Evolutionary conservation across 2,113 vertebrate species (phyloP), one percentile per base, ranked within the genome.

Genomic region (Oreotrochilus melanogaster): DNA sequence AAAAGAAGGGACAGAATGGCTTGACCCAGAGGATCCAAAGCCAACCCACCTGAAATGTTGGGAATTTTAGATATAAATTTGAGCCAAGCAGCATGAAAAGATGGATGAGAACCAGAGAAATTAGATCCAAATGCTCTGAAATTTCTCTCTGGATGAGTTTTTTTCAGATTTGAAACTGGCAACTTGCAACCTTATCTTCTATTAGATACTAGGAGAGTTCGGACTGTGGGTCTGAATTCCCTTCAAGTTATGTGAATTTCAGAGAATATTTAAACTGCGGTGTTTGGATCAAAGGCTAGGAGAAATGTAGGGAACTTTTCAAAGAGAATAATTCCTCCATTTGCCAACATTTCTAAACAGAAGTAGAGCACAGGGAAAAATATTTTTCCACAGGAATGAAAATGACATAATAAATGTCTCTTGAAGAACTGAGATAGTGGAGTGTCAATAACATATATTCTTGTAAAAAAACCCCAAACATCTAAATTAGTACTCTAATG

Each of bases 11-110:
- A 25, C 25, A 83, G 58, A 65, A 57, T 57, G 65, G 28, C 39
- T 73, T 95, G 37, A 83, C 18, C 23, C 31, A 43, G 73, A 70
- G 33, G 19, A 61, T 0, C 0, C 30, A 45, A 70, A 45, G 14
- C 43, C 42, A 89, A 42, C 5, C 9, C 0, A 0, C n/a, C 79
- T 47, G 28, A 85, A 89, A 82, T 31, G n/a, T 6, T 51, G n/a
- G 50, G 42, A 30, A 82, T 91, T 91, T 66, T 75, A 74, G 30
- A 42, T 85, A 23, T 9, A 81, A 74, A 80, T 83, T 35, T 84
- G n/a, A 69, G 54, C 35, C 87, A 75, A 78, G 51, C 28, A 65
- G 28, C 1, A 6, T 57, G 21, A 91, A 83, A 72, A 85, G 43
- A 65, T 76, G 42, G 35, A 75, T 78, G 33, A 78, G 47, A 88